Base-by-base conservation (phyloP, 2,113 vertebrate species). In the Opisthocomus hoazin region DNA sequence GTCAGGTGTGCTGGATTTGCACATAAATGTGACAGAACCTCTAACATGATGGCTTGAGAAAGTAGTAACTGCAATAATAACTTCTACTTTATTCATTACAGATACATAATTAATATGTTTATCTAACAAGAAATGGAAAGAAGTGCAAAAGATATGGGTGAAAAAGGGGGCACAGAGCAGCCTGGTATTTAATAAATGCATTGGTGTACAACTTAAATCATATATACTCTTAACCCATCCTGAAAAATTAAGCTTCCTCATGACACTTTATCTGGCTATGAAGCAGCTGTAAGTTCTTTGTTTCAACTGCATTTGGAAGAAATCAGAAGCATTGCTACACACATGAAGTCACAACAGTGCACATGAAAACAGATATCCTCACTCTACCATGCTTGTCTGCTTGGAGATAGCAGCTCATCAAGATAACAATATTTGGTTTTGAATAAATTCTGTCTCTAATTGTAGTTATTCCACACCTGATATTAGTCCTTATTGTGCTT, bases 1-100 rank as follows among this genome's bases (percentile, higher is more conserved):
- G 24, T 34, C 61, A 57, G 8, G 24, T 78, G 54, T 43, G 27
- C 37, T 80, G 68, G 27, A 86, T 84, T 88, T 86, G 34, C 9
- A 36, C 39, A 81, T 63, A 91, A 93, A 87, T 36, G 32, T 58
- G 65, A 81, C 53, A 89, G 43, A 56, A 37, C 1, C 45, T 46
- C 34, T 78, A 75, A 70, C 16, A 83, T 3, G 79, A 90, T 48
- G 41, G 21, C 30, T 94, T 84, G 34, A 95, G 58, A 91, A 89
- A 66, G 30, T 1, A 46, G 17, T 8, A 36, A 87, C 37, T 80
- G 24, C 15, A 63, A 46, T 51, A 77, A 51, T 15, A 89, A 46
- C 70, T 83, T 71, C 43, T 29, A 73, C 58, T 66, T 92, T 73
- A 51, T 84, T 89, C 45, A 89, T 85, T 94, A 36, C n/a, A 88